phyloP scores from a whole-genome alignment of 2,797 vertebrate genomes.

The Aerospiza tachiro region DNA sequence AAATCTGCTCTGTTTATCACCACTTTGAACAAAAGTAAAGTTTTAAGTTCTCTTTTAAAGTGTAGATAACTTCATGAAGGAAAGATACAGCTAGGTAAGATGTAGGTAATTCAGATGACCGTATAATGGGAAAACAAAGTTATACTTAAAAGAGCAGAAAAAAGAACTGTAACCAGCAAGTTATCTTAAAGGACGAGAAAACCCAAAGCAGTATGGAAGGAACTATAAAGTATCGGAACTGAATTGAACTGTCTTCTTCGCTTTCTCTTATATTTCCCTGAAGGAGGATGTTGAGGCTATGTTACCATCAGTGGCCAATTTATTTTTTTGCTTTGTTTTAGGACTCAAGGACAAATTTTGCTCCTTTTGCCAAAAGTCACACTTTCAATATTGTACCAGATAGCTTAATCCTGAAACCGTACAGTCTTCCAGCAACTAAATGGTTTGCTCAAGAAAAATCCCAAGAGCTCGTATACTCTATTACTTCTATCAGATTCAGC shows the following conservation, averaged over 20 bases:
- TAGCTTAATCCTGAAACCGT: not conserved
- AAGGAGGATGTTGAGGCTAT: not conserved
- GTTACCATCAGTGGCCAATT: accelerated
- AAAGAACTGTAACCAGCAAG: not conserved
- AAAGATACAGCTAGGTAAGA: not conserved
- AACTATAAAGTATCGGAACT: not conserved
- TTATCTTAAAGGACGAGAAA: not conserved
- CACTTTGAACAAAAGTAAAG: not conserved
- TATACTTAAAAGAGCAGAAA: not conserved
- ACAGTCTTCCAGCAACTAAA: not conserved
- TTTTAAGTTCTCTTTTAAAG: not conserved
- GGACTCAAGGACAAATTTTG: no score
- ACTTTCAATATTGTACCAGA: not conserved
- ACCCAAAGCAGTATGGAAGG: not conserved
- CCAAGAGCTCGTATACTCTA: not conserved
- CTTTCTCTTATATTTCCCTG: not conserved
- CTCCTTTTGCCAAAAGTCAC: not conserved
- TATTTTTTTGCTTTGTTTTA: not conserved
- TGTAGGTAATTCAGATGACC: not conserved
- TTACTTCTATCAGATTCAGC: not conserved
- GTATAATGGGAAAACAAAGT: not conserved
- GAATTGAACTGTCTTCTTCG: not conserved
- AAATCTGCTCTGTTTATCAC: not conserved
- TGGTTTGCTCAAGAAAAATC: not conserved
- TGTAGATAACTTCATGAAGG: not conserved